phyloP scores from a whole-genome alignment of 2,797 vertebrate species.

The Yasuhikotakia modesta region DNA sequence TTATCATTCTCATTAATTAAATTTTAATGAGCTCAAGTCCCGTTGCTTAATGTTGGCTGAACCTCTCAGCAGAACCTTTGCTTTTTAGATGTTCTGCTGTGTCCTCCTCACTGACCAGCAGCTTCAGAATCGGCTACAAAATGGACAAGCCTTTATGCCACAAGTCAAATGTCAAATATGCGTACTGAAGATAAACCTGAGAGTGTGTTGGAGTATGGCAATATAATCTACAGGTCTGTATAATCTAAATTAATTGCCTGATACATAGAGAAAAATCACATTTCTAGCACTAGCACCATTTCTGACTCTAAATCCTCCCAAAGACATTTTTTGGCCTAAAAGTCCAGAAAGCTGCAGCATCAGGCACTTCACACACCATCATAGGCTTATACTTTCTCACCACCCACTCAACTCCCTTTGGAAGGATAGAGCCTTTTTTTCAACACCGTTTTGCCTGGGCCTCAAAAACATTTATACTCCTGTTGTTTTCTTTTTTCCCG shows the following conservation, averaged over 20 bases:
- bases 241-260: background rate
- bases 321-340: background rate
- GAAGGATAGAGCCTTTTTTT: slow-evolving; percentile 17
- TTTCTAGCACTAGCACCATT: background rate
- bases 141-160: background rate
- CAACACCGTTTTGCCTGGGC: slow-evolving; percentile 8
- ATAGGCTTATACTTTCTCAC: background rate
- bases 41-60: background rate
- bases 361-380: background rate
- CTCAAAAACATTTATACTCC: slow-evolving; percentile 25
- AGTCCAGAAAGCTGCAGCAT: background rate
- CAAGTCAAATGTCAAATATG: background rate
- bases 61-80: background rate
- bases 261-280: background rate
- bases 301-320: background rate
- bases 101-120: background rate
- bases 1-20: background rate
- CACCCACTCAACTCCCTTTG: background rate
- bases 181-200: background rate
- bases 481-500: background rate
- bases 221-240: background rate
- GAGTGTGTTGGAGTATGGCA: background rate
- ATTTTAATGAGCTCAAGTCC: background rate
- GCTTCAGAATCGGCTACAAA: background rate
- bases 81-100: background rate